Evolutionary conservation across 1,140 invertebrate species (phyloP).

Genomic region (Brachionus asplanchnoidis): DNA sequence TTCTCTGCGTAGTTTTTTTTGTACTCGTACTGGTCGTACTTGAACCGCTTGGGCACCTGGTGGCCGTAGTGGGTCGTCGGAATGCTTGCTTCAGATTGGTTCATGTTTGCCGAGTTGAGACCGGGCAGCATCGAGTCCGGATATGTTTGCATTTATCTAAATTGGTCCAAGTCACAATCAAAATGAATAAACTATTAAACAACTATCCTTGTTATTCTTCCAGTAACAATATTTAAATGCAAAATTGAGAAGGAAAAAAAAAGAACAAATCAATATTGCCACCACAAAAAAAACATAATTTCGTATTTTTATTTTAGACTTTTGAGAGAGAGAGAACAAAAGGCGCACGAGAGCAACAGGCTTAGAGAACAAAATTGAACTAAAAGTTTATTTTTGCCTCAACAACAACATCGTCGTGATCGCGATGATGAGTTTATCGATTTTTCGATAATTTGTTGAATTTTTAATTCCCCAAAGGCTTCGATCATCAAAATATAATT

Average conservation of each 20-base stretch:
- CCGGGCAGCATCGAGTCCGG: not conserved
- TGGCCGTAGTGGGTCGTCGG: not conserved
- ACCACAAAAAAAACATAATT: not conserved
- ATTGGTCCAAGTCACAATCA: not conserved
- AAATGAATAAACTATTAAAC: too few relatives aligned
- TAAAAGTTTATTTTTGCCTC: not conserved
- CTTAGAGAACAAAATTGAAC: not conserved
- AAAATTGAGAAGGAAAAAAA: not conserved
- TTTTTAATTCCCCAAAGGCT: not conserved
- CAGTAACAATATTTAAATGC: not conserved
- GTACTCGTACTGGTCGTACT: constrained; percentile 27
- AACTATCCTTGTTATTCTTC: too few relatives aligned
- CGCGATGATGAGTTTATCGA: not conserved
- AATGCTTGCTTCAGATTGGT: not conserved
- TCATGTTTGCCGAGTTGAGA: not conserved
- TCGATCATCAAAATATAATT: not conserved
- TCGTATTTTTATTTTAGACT: not conserved
- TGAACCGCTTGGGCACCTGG: not conserved
- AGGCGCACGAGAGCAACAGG: not conserved
- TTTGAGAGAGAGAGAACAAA: not conserved
- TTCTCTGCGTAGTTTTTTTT: not conserved
- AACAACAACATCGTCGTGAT: not conserved
- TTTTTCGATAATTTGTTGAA: not conserved
- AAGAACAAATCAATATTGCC: not conserved
- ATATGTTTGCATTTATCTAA: constrained; percentile 35